Evolutionary conservation across 2,888 invertebrate genomes (phyloP).

Genomic region (Falcaria lacertinaria): DNA sequence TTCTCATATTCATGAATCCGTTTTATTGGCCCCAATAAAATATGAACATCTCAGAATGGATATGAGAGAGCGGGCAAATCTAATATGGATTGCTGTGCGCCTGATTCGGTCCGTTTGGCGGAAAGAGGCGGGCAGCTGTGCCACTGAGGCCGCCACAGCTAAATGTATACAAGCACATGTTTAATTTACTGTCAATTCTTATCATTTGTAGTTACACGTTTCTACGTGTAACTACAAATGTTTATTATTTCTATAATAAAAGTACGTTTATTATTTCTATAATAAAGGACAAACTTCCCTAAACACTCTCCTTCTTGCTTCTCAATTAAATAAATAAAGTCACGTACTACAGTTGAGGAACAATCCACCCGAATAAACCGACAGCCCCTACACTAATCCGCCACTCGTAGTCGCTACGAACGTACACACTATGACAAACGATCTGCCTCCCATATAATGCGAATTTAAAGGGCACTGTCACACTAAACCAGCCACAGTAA

Average conservation of each 20-base stretch:
- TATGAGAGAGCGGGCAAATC: conserved; percentile 78
- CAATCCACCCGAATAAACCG: conserved; percentile 17
- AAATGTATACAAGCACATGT: too few species aligned
- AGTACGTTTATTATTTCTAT: too few species aligned
- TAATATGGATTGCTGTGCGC: conserved; percentile 78
- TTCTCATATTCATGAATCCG: conserved; percentile 81
- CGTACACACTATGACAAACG: conserved; percentile 35
- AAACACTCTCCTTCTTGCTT: too few species aligned
- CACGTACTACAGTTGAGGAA: conserved; percentile 10
- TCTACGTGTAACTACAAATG: too few species aligned
- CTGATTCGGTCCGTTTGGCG: conserved; percentile 67
- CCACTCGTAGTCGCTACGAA: conserved; percentile 24
- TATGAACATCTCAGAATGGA: conserved; percentile 81
- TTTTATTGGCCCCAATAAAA: conserved; percentile 81
- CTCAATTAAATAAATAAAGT: too few species aligned
- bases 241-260: too few species aligned
- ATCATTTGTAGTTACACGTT: too few species aligned
- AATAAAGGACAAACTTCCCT: too few species aligned
- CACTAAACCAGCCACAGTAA: conserved; percentile 69
- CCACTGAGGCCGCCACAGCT: conserved; percentile 15
- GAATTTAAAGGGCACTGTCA: conserved; percentile 66
- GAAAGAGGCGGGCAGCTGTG: conserved; percentile 47
- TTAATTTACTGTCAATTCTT: too few species aligned
- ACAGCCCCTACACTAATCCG: conserved; percentile 25
- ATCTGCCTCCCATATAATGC: conserved; percentile 48